Conservation (phyloP, 30 jellyfish, hydroid and myxozoan genomes). For the Turritopsis rubra region DNA sequence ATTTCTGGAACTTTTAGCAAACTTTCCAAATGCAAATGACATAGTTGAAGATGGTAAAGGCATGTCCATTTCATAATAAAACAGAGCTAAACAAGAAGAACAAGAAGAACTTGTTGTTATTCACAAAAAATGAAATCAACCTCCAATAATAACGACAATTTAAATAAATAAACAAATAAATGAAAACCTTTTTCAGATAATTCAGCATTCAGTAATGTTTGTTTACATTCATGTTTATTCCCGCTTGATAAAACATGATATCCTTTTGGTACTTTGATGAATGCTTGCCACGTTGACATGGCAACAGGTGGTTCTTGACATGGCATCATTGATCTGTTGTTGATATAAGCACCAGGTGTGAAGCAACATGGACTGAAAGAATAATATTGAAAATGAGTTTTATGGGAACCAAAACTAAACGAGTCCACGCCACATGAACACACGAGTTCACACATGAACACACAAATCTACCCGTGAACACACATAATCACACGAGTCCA, state of each 20-base stretch:
- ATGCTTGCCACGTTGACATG: slow-evolving; percentile 88
- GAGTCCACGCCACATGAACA: slow-evolving; percentile 1
- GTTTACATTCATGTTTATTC: slow-evolving; percentile 43
- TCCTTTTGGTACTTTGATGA: slow-evolving; percentile 40
- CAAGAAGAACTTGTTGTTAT: background rate
- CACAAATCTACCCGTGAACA: background rate
- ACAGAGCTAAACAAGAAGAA: slow-evolving; percentile 33
- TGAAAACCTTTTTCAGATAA: background rate
- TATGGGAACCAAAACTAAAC: background rate
- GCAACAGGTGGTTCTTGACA: slow-evolving; percentile 97
- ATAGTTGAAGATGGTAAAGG: slow-evolving; percentile 79
- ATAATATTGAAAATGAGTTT: too few species aligned
- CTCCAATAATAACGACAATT: background rate
- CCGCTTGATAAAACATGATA: slow-evolving; percentile 64
- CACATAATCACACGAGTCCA: too few species aligned
- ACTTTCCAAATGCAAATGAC: slow-evolving; percentile 54
- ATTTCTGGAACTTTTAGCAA: slow-evolving; percentile 17
- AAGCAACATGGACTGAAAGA: slow-evolving; percentile 52
- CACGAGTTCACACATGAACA: background rate
- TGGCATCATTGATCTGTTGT: slow-evolving; percentile 88
- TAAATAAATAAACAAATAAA: background rate
- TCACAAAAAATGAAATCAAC: background rate
- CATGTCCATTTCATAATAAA: slow-evolving; percentile 64
- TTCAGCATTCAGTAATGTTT: background rate
- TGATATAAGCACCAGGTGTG: slow-evolving; percentile 90